Evolutionary conservation across 2,113 vertebrate genomes (phyloP).

Genomic region (Microtus pennsylvanicus): DNA sequence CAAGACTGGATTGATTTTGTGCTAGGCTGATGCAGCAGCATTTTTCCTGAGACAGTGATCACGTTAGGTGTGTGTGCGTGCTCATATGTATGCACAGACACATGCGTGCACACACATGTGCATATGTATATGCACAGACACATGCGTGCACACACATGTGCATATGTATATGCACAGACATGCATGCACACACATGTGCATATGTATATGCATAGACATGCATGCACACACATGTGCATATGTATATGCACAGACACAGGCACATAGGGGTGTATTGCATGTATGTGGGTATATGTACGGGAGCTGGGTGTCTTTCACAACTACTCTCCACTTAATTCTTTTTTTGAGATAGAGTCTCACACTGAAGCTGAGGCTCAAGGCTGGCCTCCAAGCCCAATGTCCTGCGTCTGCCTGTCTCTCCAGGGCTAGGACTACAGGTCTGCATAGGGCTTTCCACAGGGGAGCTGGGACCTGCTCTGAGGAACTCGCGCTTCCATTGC

Average conservation of each 20-base stretch:
- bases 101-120: background rate
- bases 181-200: background rate
- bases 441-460: background rate
- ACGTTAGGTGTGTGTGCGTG: background rate
- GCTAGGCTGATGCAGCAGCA: background rate
- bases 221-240: background rate
- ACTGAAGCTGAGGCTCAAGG: background rate
- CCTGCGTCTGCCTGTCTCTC: background rate
- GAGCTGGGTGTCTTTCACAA: background rate
- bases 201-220: background rate
- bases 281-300: background rate
- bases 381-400: accelerated
- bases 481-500: background rate
- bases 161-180: too few relatives aligned
- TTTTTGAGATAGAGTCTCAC: background rate
- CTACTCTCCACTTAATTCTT: background rate
- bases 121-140: background rate
- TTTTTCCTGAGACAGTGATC: background rate
- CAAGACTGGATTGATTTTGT: background rate
- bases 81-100: too few relatives aligned
- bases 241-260: background rate
- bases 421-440: background rate
- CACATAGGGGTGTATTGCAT: background rate
- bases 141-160: background rate
- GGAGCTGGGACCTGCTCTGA: background rate